These are phyloP conservation scores for Ranitomeya variabilis DNA, from an alignment of 2,113 vertebrate genomes.

Conservation along the genomic window DNA sequence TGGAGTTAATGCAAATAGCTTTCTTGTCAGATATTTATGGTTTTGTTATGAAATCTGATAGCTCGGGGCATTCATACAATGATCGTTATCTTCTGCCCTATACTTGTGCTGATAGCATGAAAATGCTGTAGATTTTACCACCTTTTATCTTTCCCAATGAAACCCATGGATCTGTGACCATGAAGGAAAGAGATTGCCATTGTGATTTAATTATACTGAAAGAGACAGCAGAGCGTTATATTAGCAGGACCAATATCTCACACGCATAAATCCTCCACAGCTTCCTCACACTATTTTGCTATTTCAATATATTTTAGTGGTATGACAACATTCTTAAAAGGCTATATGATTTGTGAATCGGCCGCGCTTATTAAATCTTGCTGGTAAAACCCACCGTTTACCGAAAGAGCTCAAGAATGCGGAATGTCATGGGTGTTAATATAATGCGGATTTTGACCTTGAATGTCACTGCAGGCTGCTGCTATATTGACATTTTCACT, in stretches of 20 bases:
- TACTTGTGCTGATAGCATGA: neutral
- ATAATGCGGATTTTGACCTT: slow-evolving; percentile 38
- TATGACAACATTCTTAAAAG: neutral
- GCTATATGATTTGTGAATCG: slow-evolving; percentile 7
- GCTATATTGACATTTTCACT: slow-evolving; percentile 30
- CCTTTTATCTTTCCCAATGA: neutral
- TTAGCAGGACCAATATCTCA: neutral
- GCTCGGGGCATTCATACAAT: slow-evolving; percentile 64
- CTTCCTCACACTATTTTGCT: neutral
- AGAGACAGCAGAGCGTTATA: slow-evolving; percentile 14
- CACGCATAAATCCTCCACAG: slow-evolving; percentile 1
- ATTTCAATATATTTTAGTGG: neutral
- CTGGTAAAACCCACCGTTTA: neutral
- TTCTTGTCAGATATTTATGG: slow-evolving; percentile 66
- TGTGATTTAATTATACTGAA: neutral
- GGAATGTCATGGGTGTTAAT: slow-evolving; percentile 30
- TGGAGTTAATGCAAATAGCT: slow-evolving; percentile 71
- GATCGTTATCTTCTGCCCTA: slow-evolving; percentile 23
- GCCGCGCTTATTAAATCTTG: neutral
- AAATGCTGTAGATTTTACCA: neutral
- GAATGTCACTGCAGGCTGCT: slow-evolving; percentile 14
- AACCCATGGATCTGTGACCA: neutral
- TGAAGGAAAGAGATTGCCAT: neutral
- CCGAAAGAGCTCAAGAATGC: neutral
- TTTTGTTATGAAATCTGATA: slow-evolving; percentile 67